Evolutionary conservation across 2,888 invertebrate species (phyloP), one percentile per base, ranked within the genome.

Genomic region (Brachypalpus laphriformis): DNA sequence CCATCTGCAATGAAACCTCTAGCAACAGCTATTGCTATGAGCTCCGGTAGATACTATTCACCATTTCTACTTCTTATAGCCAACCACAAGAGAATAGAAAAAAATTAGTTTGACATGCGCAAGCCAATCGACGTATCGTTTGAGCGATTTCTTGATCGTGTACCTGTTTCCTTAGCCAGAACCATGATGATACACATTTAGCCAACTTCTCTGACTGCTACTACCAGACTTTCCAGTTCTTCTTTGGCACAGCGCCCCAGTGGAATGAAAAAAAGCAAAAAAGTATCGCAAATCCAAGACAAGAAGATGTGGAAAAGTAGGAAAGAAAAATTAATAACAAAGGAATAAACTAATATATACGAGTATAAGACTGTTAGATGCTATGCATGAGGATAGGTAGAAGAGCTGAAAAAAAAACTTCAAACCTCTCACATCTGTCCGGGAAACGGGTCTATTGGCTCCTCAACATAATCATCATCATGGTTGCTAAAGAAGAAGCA

Each of bases 201-300:
- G 49, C 56, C 14, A 51, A 51, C 65, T 72, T 72, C 25, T 37
- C 40, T 57, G 14, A 16, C 61, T 47, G 34, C 47, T 40, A 47
- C 74, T 47, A 47, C 28, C 66, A 68, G 61, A 75, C 63, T 75
- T 82, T 63, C 75, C 68, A 70, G 81, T 82, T 82, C 63, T 75
- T 49, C 61, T 57, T 75, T 74, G 75, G 61, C 61, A 81, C 68
- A 81, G 81, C 74, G 75, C 75, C 65, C 78, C 61, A 74, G 16
- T 63, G 54, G 34, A 42, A 70, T 31, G 18, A 8, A 56, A 63
- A 42, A 22, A 40, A 42, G n/a, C n/a, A 47, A 37, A 42, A 37
- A 34, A 49, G 57, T 7, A 34, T n/a, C 47, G 51, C 66, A 68
- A 65, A 20, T 14, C 45, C 34, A 61, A 63, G 25, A 20, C 59